These are phyloP conservation scores for Xylota sylvarum DNA, from an alignment of 2,888 invertebrate species.

Conservation along the genomic window DNA sequence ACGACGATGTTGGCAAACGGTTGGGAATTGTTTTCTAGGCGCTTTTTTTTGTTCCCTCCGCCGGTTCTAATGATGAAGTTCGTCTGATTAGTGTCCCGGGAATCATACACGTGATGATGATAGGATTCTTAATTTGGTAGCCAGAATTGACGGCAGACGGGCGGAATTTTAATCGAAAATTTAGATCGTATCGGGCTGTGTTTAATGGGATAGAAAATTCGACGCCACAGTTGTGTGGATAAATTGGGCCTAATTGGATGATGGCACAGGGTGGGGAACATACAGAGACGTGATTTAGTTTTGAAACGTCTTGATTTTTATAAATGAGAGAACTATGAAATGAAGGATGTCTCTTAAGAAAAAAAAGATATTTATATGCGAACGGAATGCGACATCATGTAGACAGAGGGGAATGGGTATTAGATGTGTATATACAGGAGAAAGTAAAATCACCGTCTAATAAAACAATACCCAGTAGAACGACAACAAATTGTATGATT, in stretches of 20 bases:
- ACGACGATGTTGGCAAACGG: slow-evolving; percentile 23
- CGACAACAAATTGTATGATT: too few relatives aligned
- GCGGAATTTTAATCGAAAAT: slow-evolving; percentile 57
- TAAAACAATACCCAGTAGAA: too few relatives aligned
- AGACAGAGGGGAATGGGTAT: too few relatives aligned
- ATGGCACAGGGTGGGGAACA: not conserved
- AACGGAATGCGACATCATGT: too few relatives aligned
- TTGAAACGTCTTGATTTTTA: slow-evolving; percentile 11
- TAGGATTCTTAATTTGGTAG: slow-evolving; percentile 53
- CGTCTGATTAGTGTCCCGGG: slow-evolving; percentile 57
- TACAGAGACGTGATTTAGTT: slow-evolving; percentile 1
- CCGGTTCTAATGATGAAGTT: slow-evolving; percentile 51
- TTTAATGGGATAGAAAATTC: slow-evolving; percentile 45
- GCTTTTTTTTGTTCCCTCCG: not conserved
- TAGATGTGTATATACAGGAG: too few relatives aligned
- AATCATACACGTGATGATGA: slow-evolving; percentile 52
- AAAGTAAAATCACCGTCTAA: too few relatives aligned
- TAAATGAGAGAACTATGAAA: not conserved
- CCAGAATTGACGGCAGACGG: slow-evolving; percentile 31
- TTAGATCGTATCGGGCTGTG: slow-evolving; percentile 28
- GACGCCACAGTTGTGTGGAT: slow-evolving; percentile 24
- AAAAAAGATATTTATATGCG: too few relatives aligned
- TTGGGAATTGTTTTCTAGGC: slow-evolving; percentile 35
- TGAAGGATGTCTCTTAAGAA: not conserved
- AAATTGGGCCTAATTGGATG: slow-evolving; percentile 45